Evolutionary conservation across 2,888 invertebrate species (phyloP).

Genomic region (Cyaniris semiargus): DNA sequence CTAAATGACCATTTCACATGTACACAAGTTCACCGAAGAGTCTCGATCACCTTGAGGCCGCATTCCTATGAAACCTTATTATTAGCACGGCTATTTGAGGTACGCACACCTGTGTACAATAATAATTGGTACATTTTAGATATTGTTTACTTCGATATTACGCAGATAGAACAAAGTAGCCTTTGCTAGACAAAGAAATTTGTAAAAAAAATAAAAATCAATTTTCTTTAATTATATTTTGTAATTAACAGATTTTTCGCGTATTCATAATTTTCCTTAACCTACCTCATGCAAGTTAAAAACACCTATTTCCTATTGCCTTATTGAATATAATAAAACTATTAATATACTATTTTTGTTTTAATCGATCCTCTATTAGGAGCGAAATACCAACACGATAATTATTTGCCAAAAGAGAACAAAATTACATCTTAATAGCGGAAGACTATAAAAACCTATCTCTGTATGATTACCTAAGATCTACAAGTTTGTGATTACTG

Average conservation of each 20-base stretch:
- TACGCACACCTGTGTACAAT: slow-evolving; percentile 22
- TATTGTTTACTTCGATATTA: neutral
- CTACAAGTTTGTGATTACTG: neutral
- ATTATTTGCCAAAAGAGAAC: slow-evolving; percentile 1
- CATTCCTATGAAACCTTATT: slow-evolving; percentile 45
- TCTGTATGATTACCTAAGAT: neutral
- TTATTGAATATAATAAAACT: neutral
- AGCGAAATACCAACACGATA: neutral
- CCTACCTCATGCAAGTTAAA: neutral
- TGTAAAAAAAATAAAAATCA: too few species aligned
- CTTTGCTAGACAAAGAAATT: too few species aligned
- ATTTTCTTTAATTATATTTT: too few species aligned
- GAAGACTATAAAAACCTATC: slow-evolving; percentile 9
- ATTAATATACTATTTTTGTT: neutral
- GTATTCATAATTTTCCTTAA: neutral
- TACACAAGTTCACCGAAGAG: slow-evolving; percentile 46
- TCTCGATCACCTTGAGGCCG: slow-evolving; percentile 48
- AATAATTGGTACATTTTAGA: slow-evolving; percentile 8
- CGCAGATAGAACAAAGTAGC: neutral
- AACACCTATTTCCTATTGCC: neutral
- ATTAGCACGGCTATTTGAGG: slow-evolving; percentile 36
- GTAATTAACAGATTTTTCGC: too few species aligned
- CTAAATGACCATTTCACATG: slow-evolving; percentile 18
- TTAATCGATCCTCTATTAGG: neutral
- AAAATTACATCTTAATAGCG: slow-evolving; percentile 21